These are phyloP conservation scores for Lamellibrachia satsuma DNA, from an alignment of 2,888 invertebrate species.

Conservation along the genomic window DNA sequence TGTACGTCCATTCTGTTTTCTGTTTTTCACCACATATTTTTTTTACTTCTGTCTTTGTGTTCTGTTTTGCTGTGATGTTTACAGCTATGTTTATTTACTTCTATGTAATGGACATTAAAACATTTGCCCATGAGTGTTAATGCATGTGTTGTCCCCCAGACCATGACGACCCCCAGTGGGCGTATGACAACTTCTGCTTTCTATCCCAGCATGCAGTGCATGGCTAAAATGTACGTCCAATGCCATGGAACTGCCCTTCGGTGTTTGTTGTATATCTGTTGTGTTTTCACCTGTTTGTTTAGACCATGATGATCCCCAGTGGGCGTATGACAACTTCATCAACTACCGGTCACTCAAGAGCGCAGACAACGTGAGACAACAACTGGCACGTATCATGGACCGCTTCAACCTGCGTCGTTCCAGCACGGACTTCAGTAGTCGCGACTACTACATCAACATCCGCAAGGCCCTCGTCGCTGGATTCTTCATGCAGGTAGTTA, in stretches of 20 bases:
- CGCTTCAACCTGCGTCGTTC: conserved; percentile 90
- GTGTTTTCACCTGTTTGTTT: conserved; percentile 44
- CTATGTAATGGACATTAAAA: too few species aligned
- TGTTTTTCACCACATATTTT: too few species aligned
- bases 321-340: conserved; percentile 99
- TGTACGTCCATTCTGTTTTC: too few species aligned
- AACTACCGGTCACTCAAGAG: conserved; percentile 98
- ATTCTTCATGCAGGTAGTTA: conserved; percentile 96
- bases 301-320: conserved; percentile 98
- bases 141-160: conserved; percentile 71
- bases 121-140: too few species aligned
- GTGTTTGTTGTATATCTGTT: not conserved
- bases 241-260: not conserved
- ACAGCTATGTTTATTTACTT: too few species aligned
- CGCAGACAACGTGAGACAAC: conserved; percentile 97
- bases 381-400: conserved; percentile 98
- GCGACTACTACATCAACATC: conserved; percentile 99
- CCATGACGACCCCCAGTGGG: conserved; percentile 98
- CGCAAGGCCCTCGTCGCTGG: conserved; percentile 97
- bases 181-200: conserved; percentile 90
- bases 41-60: too few species aligned
- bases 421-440: conserved; percentile 97
- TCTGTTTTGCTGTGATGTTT: too few species aligned
- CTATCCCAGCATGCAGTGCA: too few species aligned
- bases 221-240: too few species aligned